These are phyloP conservation scores for Macrosoma leucophasiata DNA, from an alignment of 2,888 invertebrate genomes.

Conservation along the genomic window DNA sequence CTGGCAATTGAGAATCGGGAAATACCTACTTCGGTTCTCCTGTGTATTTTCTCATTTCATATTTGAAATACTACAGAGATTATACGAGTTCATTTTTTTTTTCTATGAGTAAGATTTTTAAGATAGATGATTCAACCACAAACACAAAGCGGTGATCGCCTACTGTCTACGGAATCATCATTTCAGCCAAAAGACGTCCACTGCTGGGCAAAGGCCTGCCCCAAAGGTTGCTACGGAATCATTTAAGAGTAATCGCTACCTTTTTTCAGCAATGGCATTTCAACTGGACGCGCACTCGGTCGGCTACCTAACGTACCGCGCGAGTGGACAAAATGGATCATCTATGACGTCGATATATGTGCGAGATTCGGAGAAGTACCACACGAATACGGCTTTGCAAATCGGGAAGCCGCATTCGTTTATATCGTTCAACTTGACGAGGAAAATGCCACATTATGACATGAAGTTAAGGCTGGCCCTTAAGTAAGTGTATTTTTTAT, in stretches of 20 bases:
- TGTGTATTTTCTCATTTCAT: too few species aligned
- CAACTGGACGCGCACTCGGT: constrained; percentile 92
- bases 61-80: too few species aligned
- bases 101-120: too few species aligned
- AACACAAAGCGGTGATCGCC: too few species aligned
- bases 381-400: constrained; percentile 83
- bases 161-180: too few species aligned
- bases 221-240: neutral
- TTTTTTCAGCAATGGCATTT: constrained; percentile 81
- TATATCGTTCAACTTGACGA: constrained; percentile 83
- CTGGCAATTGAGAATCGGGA: too few species aligned
- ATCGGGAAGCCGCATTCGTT: constrained; percentile 89
- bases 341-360: constrained; percentile 89
- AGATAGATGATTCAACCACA: too few species aligned
- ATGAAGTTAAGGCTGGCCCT: constrained; percentile 84
- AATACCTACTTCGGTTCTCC: too few species aligned
- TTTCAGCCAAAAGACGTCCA: too few species aligned
- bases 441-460: constrained; percentile 86
- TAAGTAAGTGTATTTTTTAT: constrained; percentile 79
- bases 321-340: constrained; percentile 77
- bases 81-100: too few species aligned
- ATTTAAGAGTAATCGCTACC: constrained; percentile 4
- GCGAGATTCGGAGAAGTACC: constrained; percentile 82
- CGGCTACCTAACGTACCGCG: constrained; percentile 90
- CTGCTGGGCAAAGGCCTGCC: too few species aligned